Evolutionary conservation across 2,888 invertebrate genomes (phyloP).

Genomic region (Lepetodrilus schrolli): DNA sequence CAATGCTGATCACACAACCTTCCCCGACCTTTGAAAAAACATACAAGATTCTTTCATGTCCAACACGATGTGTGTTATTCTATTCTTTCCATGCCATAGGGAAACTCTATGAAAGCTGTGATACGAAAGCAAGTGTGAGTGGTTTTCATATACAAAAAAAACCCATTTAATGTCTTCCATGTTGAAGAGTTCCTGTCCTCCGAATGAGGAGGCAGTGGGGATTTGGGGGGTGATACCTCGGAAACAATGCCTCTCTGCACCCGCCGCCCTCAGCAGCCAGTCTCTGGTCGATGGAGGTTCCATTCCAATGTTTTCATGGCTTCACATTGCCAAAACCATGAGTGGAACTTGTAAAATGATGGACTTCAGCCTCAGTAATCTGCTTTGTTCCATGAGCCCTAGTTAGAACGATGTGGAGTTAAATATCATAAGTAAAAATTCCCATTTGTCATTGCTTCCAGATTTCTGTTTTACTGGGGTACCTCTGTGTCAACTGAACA

Average conservation of each 20-base stretch:
- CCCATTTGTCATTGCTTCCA: no score
- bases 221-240: neutral
- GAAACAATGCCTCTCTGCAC: slow-evolving; percentile 10
- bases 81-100: slow-evolving; percentile 1
- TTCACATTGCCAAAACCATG: neutral
- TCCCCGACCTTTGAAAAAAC: slow-evolving; percentile 11
- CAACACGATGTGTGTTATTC: slow-evolving; percentile 10
- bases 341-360: neutral
- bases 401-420: neutral
- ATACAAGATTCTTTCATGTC: slow-evolving; percentile 25
- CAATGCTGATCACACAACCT: slow-evolving; percentile 6
- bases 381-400: no score
- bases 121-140: neutral
- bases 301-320: neutral
- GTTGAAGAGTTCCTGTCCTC: slow-evolving; percentile 23
- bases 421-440: neutral
- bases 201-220: neutral
- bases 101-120: neutral
- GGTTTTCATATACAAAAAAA: neutral
- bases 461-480: neutral
- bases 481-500: neutral
- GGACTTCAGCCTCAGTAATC: neutral
- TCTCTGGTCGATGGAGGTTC: neutral
- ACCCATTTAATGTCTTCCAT: slow-evolving; percentile 19
- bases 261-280: neutral